Base-by-base conservation (phyloP, 2,888 invertebrate species). In the Lordiphosa andalusiaca region DNA sequence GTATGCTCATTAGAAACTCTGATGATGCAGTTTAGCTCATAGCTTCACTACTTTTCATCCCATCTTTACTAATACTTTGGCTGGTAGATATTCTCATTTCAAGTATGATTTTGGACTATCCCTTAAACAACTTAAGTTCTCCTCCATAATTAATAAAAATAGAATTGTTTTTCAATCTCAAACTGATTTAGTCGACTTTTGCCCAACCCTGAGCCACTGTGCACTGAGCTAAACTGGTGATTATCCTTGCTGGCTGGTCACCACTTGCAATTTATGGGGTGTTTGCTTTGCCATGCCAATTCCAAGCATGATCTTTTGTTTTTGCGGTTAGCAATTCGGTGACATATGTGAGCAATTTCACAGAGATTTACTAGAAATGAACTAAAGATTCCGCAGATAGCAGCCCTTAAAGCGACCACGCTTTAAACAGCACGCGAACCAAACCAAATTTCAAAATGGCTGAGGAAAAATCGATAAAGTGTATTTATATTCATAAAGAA, bases 311-410 rank as follows among this genome's bases (percentile, higher is more conserved):
- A 44, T 44, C 44, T 63, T 66, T 60, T 69, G 60, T 68, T 62
- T 59, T 69, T 75, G 53, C 64, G 35, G 39, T 44, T 44, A 44
- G 44, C 33, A 33, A 33, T 33, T 16, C 30, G 42, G 63, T 77
- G 85, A 85, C 86, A 86, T 86, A 86, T 86, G 86, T 75, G 80
- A 69, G 71, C 80, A 84, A 86, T 86, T 86, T 86, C 70, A 73
- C 71, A 86, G 77, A 70, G 83, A 73, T 85, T 86, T 84, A 71
- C 71, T 40, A 53, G 10, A 55, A 67, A 78, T 71, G 61, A 72
- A 78, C 80, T 74, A 59, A 33, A 58, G 54, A 40, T 38, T 9
- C 12, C 21, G 41, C 56, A 40, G 33, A 49, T 12, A 12, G 35
- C 12, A 19, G 51, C 39, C 50, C 38, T 66, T 82, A 67, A 76